phyloP scores from a whole-genome alignment of 1,140 invertebrate species.

The Calliphora vicina region DNA sequence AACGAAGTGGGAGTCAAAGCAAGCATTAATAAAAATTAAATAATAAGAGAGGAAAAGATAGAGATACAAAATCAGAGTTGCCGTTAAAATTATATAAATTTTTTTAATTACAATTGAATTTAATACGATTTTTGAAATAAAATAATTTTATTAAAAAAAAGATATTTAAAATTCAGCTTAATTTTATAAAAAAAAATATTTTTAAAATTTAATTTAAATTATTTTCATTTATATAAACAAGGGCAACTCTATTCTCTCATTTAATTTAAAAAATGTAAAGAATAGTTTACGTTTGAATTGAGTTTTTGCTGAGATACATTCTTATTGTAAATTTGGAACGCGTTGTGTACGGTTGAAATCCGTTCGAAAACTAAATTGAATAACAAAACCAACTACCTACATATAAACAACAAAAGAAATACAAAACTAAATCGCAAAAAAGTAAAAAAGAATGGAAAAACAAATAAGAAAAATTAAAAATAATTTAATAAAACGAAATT shows the following conservation, averaged over 20 bases:
- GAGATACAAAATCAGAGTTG: neutral
- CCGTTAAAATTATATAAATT: neutral
- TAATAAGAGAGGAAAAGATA: neutral
- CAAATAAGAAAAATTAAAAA: neutral
- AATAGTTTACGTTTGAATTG: neutral
- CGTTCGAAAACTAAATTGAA: neutral
- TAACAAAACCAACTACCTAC: too few species aligned
- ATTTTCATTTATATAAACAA: neutral
- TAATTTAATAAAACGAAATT: neutral
- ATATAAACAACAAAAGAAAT: neutral
- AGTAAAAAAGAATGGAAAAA: neutral
- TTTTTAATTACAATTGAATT: too few species aligned
- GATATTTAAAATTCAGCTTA: too few species aligned
- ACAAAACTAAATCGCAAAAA: neutral
- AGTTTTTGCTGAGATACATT: constrained; percentile 21
- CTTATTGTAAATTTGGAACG: constrained; percentile 32
- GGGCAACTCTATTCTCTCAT: neutral
- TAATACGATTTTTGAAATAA: too few species aligned
- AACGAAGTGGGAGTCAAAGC: too few species aligned
- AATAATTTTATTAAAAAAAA: too few species aligned
- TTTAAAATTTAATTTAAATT: neutral
- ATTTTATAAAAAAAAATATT: too few species aligned
- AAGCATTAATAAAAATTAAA: too few species aligned
- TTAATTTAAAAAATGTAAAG: neutral
- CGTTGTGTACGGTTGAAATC: constrained; percentile 5